A percentile compares a stretch with the other conserved stretches of the same genome.
These are phyloP conservation scores for Aporrectodea caliginosa DNA, from an alignment of 1,140 invertebrate species.

Conservation along the genomic window DNA sequence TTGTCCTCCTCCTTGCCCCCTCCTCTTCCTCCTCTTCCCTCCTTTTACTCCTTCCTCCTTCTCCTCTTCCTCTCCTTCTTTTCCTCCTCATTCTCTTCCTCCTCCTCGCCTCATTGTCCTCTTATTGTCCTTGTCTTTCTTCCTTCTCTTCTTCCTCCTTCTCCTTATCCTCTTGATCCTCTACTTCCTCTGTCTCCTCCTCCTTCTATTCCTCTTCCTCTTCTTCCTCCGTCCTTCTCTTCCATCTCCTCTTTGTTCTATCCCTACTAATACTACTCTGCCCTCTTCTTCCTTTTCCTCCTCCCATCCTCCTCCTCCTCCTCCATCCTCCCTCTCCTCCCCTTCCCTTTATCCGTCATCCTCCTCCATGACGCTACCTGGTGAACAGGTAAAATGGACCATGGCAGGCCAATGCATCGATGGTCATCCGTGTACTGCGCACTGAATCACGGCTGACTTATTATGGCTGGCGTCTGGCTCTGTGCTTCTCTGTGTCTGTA, in stretches of 20 bases:
- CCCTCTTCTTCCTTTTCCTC: background rate
- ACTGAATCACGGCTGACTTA: too few species aligned
- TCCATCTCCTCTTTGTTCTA: background rate
- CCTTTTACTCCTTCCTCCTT: too few species aligned
- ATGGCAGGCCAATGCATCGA: background rate
- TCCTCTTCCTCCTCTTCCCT: too few species aligned
- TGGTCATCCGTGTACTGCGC: too few species aligned
- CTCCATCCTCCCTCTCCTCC: background rate
- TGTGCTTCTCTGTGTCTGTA: background rate
- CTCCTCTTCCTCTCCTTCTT: too few species aligned
- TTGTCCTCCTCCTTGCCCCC: too few species aligned
- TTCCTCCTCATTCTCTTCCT: too few species aligned
- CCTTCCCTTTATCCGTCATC: background rate
- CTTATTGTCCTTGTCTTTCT: background rate
- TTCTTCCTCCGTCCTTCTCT: background rate
- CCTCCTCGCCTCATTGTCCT: too few species aligned
- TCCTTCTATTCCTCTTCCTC: background rate
- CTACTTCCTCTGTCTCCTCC: background rate
- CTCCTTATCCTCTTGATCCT: background rate
- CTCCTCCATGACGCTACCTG: background rate
- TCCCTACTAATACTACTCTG: background rate
- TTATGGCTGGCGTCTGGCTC: background rate
- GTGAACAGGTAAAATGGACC: background rate
- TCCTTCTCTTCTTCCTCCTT: background rate
- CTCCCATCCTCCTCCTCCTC: background rate